Conservation (phyloP, 2,797 vertebrate genomes). For the Leptoclinus maculatus region DNA sequence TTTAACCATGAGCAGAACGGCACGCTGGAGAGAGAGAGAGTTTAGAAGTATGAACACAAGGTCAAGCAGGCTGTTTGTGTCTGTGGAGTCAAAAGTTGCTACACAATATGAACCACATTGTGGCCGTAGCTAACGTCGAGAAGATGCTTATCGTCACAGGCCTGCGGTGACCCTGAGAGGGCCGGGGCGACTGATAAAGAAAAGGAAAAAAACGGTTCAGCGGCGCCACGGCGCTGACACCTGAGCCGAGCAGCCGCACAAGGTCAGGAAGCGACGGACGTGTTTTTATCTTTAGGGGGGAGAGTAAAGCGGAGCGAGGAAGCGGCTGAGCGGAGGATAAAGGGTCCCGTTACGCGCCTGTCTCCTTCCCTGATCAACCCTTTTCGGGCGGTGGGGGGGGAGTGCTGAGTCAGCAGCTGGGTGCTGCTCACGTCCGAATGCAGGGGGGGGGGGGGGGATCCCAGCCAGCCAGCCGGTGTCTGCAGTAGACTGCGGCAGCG, state of each 20-base stretch:
- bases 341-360: slow-evolving; percentile 72
- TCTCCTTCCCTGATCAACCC: slow-evolving; percentile 86
- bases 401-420: slow-evolving; percentile 91
- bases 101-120: slow-evolving; percentile 8
- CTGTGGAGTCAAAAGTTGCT: slow-evolving; percentile 12
- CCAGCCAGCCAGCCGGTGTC: slow-evolving; percentile 37
- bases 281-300: slow-evolving; percentile 63
- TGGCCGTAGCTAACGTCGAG: not conserved
- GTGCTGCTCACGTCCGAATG: slow-evolving; percentile 87
- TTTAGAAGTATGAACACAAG: slow-evolving; percentile 25
- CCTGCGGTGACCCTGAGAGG: slow-evolving; percentile 23
- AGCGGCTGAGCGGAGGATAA: slow-evolving; percentile 55
- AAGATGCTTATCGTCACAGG: slow-evolving; percentile 27
- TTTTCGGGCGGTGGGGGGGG: slow-evolving; percentile 77
- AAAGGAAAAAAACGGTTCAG: not conserved
- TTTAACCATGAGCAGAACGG: slow-evolving; percentile 20
- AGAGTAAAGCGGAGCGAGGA: slow-evolving; percentile 41
- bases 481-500: slow-evolving; percentile 87
- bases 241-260: slow-evolving; percentile 46
- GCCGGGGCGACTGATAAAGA: slow-evolving; percentile 27
- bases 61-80: slow-evolving; percentile 16
- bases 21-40: not conserved
- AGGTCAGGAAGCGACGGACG: slow-evolving; percentile 61
- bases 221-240: slow-evolving; percentile 4
- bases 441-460: slow-evolving; percentile 78